Base-by-base conservation (phyloP, 2,888 invertebrate genomes). In the Cartodere bifasciata region DNA sequence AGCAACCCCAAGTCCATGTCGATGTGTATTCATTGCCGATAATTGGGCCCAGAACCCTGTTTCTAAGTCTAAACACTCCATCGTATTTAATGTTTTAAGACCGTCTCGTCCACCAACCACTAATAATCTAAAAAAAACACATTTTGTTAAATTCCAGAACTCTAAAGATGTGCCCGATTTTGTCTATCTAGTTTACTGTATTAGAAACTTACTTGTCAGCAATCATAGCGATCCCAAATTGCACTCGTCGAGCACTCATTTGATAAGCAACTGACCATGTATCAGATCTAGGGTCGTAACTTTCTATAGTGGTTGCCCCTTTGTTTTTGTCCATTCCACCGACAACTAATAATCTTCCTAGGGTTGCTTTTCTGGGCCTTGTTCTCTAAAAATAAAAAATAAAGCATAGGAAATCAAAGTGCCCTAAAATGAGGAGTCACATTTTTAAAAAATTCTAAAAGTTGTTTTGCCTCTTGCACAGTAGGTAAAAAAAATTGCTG, bases 281-380 rank as follows among this genome's bases (percentile, higher is more conserved):
- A 54, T 87, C 77, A n/a, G 75, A 75, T 29, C 86, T 67, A 2
- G 82, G 72, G 52, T 85, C 81, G 59, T 90, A 94, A 57, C 79
- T 79, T 58, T 92, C 91, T 56, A 94, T 90, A 38, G 82, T 83
- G 23, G 84, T 85, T 2, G 87, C 81, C 34, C 88, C 90, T 75
- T 90, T 90, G 50, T 81, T 84, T 30, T 81, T 80, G 62, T 92
- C 91, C 82, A 88, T 88, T 37, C 92, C 92, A 13, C 92, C 92
- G 11, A 92, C 80, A 37, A 87, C 85, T 44, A 87, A 67, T 40
- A 94, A 65, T 30, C 77, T 70, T 2, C 92, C 92, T 29, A 92
- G 80, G 2, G 92, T 92, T 0, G 91, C 86, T 53, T 92, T 92
- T 29, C 94, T 67, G 0, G 92, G 91, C 42, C 81, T 73, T 1